Base-by-base conservation (phyloP, 2,888 invertebrate genomes). In the Eucera pruinosa region DNA sequence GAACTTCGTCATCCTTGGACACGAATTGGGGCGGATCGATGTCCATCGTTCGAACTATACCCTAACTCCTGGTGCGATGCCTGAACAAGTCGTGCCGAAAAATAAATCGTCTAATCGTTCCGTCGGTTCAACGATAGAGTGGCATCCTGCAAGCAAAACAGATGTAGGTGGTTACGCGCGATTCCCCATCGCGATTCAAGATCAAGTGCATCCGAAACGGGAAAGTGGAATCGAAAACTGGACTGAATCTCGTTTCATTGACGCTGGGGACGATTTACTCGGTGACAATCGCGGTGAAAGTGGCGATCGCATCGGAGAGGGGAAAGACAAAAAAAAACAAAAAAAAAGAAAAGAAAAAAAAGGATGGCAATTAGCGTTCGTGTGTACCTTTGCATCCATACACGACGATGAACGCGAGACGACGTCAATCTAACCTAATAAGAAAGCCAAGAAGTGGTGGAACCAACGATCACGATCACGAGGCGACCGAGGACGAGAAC, bases 1-100 rank as follows among this genome's bases (percentile, higher is more conserved):
- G 91, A 60, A 92, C 88, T 85, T 93, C 93, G 48, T 93, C 92
- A 60, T 92, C 92, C 74, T 92, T 91, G 9, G 86, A 90, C 25
- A 85, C 76, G 78, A 93, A 93, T 30, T 91, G 86, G 0, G 89
- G 89, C 9, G 86, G 82, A 73, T 92, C 91, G 47, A 90, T 83
- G 61, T 91, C 91, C 90, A 90, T 91, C 87, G 88, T 90, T 66
- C 45, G 18, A 7, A 6, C 5, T n/a, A 36, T 47, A 33, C 25
- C 36, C 18, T 6, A 36, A 48, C 9, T 13, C 20, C 5, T 18
- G 27, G n/a, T 43, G 23, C 1, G 18, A 18, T 20, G 58, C 41
- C n/a, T 45, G 25, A 5, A 43, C 3, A 2, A 25, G 45, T 47
- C 7, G 13, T 11, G 27, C 54, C 9, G 9, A 52, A 55, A 20